Conservation (phyloP, 2,113 vertebrate species). For the Callorhinus ursinus region DNA sequence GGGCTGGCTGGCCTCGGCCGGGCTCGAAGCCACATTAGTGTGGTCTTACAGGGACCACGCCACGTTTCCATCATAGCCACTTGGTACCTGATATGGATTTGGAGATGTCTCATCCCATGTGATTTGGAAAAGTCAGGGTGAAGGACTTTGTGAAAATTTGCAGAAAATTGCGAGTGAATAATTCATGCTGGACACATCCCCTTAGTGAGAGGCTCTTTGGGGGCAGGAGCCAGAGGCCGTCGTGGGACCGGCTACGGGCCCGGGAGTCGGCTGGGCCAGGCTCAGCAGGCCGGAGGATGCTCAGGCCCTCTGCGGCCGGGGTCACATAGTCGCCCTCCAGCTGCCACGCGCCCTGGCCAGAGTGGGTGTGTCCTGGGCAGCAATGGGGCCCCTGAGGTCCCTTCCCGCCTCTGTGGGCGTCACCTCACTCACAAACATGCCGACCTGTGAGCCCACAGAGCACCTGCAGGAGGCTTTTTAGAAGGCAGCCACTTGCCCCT, state of each 20-base stretch:
- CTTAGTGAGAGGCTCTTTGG: fast-evolving
- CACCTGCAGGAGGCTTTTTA: neutral
- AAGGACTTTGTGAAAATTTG: neutral
- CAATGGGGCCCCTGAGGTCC: neutral
- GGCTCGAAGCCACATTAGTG: neutral
- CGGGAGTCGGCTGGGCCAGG: neutral
- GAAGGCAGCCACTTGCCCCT: neutral
- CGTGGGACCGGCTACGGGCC: fast-evolving
- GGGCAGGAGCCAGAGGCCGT: neutral
- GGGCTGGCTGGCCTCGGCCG: neutral
- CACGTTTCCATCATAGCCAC: fast-evolving
- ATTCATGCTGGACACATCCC: fast-evolving
- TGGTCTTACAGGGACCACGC: neutral
- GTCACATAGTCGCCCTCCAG: fast-evolving
- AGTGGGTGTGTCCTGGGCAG: neutral
- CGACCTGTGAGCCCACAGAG: neutral
- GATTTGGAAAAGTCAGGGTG: neutral
- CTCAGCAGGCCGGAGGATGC: neutral
- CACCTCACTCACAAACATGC: neutral
- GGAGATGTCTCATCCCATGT: neutral
- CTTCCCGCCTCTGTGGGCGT: neutral
- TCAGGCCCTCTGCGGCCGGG: fast-evolving
- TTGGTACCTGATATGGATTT: neutral
- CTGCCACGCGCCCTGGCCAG: fast-evolving
- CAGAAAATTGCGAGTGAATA: neutral